Evolutionary conservation across 1,140 invertebrate species (phyloP), one percentile per base, ranked within the genome.

Genomic region (Nautilus pompilius): DNA sequence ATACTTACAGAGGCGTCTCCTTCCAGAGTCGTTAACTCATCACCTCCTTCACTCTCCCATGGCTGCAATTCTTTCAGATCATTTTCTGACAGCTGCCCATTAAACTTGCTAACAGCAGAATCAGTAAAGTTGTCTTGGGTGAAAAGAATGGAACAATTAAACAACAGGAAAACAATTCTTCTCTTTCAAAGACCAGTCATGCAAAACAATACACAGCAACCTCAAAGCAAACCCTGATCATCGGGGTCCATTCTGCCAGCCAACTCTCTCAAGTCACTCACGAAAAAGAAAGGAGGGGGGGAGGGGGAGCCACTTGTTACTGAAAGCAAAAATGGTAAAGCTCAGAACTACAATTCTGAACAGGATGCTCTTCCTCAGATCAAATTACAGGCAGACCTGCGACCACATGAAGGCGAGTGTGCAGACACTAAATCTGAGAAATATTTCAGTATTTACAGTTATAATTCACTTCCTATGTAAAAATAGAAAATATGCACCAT

Each of bases 41-140:
- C 65, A 45, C 62, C 65, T 22, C 41, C 57, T 17, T 88, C 86
- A 36, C 87, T 87, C 75, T 93, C 92, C 93, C 93, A 96, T 30
- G 92, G 93, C 80, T 95, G 91, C 46, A 96, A 82, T 78, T 93
- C 90, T 73, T 89, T 90, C 49, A 96, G 82, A 77, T 93, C 90
- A 72, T 89, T 91, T 76, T 94, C 92, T 66, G 88, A 88, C 10
- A 86, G 73, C 69, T 85, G 69, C 32, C 87, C 86, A 79, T 88
- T 80, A 69, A 85, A 87, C 81, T 87, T 87, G 79, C 87, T 88
- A 86, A 90, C 89, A 55, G 89, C 90, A 66, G 88, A 89, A 79
- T 96, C 93, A 33, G 92, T 95, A 49, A 82, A 85, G 82, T 41
- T 60, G 68, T 67, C 79, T 82, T 78, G 46, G 29, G 63, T 61